phyloP scores from a whole-genome alignment of 2,113 vertebrate species.

The Polyodon spathula region DNA sequence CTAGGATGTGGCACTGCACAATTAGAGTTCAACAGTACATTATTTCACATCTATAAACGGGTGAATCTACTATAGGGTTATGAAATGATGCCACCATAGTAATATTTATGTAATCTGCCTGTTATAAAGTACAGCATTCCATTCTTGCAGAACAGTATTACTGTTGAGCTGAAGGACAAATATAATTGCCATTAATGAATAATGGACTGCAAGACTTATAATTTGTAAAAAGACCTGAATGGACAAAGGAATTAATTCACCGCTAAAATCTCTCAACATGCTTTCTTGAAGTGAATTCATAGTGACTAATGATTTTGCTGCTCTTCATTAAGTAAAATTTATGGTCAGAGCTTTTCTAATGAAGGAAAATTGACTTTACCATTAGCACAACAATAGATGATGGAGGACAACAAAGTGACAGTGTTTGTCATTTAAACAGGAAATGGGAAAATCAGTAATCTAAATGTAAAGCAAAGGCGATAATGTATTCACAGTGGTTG shows the following conservation, averaged over 20 bases:
- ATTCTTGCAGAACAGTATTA: not conserved
- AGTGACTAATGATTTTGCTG: constrained; percentile 9
- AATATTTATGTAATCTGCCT: too few relatives aligned
- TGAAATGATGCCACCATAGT: too few relatives aligned
- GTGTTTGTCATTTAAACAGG: constrained; percentile 23
- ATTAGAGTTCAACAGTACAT: too few relatives aligned
- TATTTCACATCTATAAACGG: too few relatives aligned
- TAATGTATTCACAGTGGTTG: constrained; percentile 17
- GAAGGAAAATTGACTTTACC: constrained; percentile 18
- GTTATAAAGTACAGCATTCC: too few relatives aligned
- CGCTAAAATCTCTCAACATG: not conserved
- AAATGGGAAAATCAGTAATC: constrained; percentile 20
- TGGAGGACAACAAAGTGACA: constrained; percentile 6
- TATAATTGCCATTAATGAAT: constrained; percentile 23
- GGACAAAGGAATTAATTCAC: constrained; percentile 1
- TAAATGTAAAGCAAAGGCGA: constrained; percentile 20
- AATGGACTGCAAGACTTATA: constrained; percentile 14
- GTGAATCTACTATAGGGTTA: too few relatives aligned
- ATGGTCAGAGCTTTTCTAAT: constrained; percentile 3
- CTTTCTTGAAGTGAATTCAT: not conserved
- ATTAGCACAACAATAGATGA: constrained; percentile 20
- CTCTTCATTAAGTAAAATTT: constrained; percentile 10
- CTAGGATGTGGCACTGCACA: too few relatives aligned
- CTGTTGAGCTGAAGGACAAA: not conserved
- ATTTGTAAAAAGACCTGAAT: not conserved